Base-by-base conservation (phyloP, 2,113 vertebrate species). In the Albula goreensis region DNA sequence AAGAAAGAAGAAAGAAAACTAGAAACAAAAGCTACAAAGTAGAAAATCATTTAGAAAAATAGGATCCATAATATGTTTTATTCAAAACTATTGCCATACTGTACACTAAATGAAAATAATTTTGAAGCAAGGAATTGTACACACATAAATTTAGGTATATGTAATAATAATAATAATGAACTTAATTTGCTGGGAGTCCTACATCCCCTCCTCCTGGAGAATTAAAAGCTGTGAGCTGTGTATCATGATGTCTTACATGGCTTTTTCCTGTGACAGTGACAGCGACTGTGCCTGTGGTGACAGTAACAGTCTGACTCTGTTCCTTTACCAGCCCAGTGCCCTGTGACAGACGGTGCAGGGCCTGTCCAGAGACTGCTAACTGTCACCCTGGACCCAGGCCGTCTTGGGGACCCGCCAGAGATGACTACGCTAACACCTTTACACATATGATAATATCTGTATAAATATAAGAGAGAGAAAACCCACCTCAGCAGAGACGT, bases 401-500 rank as follows among this genome's bases (percentile, higher is more conserved):
- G 60, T 50, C 25, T 63, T 48, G 66, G 85, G 85, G n/a, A 50
- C 49, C 60, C 9, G 50, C 56, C 85, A 86, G 80, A 49, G 63
- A 82, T 22, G 50, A 78, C 79, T 60, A 48, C n/a, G 85, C 56
- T 48, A 57, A 74, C 50, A 12, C 56, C 25, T 41, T 48, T 50
- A 70, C 83, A 70, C 57, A 70, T 19, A 83, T 48, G 25, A 50
- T 11, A 50, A 49, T n/a, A n/a, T 53, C 41, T 49, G 19, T 50
- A 52, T 8, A 52, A 66, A 52, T 70, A 57, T 51, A 48, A 90
- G 87, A 85, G 89, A 92, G 92, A 92, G 89, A 92, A 93, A 93
- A 91, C 92, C 93, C 92, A 93, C 89, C 92, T 92, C 92, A 93
- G 91, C 92, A 91, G 92, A 93, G 92, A 92, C 31, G 31, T 92